Evolutionary conservation across 1,140 invertebrate species (phyloP).

Genomic region (Planococcus citri): DNA sequence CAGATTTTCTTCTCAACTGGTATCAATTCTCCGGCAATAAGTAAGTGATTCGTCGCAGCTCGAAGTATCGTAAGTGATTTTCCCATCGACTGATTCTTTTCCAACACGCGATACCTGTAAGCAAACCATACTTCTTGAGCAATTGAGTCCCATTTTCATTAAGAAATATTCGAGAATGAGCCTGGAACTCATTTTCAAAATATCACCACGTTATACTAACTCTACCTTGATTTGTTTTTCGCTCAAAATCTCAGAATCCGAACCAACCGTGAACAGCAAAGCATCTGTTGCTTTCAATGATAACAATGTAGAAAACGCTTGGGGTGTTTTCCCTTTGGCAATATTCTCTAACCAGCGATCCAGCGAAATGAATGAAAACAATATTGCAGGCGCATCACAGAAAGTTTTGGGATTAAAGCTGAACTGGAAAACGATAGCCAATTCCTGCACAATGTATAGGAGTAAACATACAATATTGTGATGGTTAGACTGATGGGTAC

Average conservation of each 20-base stretch:
- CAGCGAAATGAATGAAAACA: slow-evolving; percentile 96
- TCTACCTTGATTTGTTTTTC: slow-evolving; percentile 82
- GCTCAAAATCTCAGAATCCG: slow-evolving; percentile 55
- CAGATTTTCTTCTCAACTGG: slow-evolving; percentile 81
- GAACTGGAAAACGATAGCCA: slow-evolving; percentile 65
- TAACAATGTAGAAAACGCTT: slow-evolving; percentile 87
- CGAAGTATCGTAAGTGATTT: slow-evolving; percentile 76
- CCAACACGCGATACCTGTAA: slow-evolving; percentile 77
- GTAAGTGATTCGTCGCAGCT: slow-evolving; percentile 94
- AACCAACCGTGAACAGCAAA: slow-evolving; percentile 64
- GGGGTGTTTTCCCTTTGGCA: slow-evolving; percentile 99
- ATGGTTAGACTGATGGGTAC: slow-evolving; percentile 96
- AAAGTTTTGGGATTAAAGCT: slow-evolving; percentile 83
- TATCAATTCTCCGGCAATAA: slow-evolving; percentile 98
- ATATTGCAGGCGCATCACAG: slow-evolving; percentile 98
- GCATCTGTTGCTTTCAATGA: slow-evolving; percentile 94
- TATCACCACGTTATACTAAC: slow-evolving; percentile 86
- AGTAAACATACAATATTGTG: slow-evolving; percentile 91
- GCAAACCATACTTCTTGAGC: neutral
- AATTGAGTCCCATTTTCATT: too few relatives aligned
- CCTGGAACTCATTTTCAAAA: slow-evolving; percentile 54
- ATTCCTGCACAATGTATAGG: slow-evolving; percentile 65
- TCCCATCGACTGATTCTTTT: slow-evolving; percentile 92
- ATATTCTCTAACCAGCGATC: slow-evolving; percentile 97
- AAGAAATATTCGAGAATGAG: neutral